A percentile compares a stretch with the other conserved stretches of the same genome.
Conservation (phyloP, 2,888 invertebrate species). For the Dicycla oo region DNA sequence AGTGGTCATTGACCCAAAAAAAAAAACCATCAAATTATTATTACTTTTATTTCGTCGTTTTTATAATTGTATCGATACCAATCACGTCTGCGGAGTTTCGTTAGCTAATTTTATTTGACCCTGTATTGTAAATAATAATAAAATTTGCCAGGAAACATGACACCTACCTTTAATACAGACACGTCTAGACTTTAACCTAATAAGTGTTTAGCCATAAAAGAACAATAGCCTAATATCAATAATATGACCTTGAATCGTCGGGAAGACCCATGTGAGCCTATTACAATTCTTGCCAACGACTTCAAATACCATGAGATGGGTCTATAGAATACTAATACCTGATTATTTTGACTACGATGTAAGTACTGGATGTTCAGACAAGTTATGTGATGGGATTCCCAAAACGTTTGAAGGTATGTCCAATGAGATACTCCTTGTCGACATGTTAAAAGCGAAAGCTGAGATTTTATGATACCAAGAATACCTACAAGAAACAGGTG, state of each 20-base stretch:
- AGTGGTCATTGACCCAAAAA: too few species aligned
- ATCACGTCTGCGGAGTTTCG: too few species aligned
- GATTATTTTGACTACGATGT: constrained; percentile 49
- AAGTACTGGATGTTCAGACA: constrained; percentile 18
- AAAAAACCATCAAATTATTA: too few species aligned
- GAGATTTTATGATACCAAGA: neutral
- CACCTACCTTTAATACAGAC: constrained; percentile 23
- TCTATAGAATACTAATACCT: constrained; percentile 62
- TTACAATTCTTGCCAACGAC: constrained; percentile 52
- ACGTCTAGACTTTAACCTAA: constrained; percentile 44
- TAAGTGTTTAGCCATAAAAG: constrained; percentile 34
- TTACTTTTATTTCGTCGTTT: too few species aligned
- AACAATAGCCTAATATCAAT: constrained; percentile 59
- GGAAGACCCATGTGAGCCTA: constrained; percentile 51
- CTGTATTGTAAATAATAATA: neutral
- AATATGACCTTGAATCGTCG: constrained; percentile 47
- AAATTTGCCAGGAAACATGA: constrained; percentile 12
- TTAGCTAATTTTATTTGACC: too few species aligned
- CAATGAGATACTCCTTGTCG: neutral
- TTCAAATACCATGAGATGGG: constrained; percentile 59
- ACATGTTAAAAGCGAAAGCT: constrained; percentile 21
- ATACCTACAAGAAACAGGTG: too few species aligned
- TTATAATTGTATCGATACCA: too few species aligned
- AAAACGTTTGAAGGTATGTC: constrained; percentile 13
- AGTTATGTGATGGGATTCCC: constrained; percentile 35